These are phyloP conservation scores for Tragelaphus eurycerus DNA, from an alignment of 2,797 vertebrate species.

Conservation along the genomic window DNA sequence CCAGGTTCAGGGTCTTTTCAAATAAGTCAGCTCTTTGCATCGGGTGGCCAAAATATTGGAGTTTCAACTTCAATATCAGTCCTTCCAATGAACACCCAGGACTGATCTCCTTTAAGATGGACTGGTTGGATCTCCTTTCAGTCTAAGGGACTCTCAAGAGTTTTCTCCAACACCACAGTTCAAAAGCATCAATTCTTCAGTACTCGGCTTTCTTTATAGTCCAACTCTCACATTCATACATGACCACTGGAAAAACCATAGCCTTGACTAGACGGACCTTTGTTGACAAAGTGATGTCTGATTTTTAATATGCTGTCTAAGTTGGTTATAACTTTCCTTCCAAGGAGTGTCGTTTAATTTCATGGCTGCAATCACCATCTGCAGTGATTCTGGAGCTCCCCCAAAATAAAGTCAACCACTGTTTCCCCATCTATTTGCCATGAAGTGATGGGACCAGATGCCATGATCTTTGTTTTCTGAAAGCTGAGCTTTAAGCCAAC, in stretches of 20 bases:
- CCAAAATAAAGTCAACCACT: rapidly evolving
- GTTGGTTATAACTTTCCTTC: neutral
- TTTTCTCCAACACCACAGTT: neutral
- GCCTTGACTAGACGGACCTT: neutral
- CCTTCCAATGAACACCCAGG: neutral
- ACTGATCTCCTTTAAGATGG: neutral
- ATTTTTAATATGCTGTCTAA: neutral
- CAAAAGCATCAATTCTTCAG: neutral
- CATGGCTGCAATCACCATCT: neutral
- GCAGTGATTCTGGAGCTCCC: neutral
- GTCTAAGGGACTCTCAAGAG: neutral
- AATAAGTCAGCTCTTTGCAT: neutral
- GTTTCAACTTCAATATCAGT: neutral
- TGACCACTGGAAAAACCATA: neutral
- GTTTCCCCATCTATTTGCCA: neutral
- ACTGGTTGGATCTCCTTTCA: neutral
- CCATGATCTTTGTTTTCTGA: neutral
- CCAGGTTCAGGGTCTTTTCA: neutral
- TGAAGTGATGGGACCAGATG: neutral
- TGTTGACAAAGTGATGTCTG: neutral
- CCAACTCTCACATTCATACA: neutral
- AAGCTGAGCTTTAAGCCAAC: neutral
- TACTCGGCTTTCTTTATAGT: rapidly evolving
- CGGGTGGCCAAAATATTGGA: neutral
- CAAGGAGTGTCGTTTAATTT: neutral